Evolutionary conservation across 2,888 invertebrate species (phyloP).

Genomic region (Dryobota labecula): DNA sequence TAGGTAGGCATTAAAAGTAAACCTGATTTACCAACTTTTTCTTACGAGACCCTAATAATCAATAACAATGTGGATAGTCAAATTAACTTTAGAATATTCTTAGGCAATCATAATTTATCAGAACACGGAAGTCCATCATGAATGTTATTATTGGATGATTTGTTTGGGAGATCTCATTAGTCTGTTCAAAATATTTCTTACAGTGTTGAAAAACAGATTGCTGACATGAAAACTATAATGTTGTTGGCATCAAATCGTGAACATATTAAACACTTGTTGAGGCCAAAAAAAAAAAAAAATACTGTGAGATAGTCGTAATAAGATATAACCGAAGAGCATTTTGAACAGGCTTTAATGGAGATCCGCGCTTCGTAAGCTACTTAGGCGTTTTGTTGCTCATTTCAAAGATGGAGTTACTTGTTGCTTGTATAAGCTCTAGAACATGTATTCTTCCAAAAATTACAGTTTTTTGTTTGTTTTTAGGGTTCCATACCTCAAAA

Average conservation of each 20-base stretch:
- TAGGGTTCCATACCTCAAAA: too few species aligned
- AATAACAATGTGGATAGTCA: background rate
- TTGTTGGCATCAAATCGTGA: background rate
- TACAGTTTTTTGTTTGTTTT: too few species aligned
- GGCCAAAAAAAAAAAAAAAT: background rate
- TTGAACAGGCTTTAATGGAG: background rate
- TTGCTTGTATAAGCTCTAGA: background rate
- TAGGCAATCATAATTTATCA: background rate
- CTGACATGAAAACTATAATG: background rate
- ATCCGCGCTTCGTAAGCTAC: background rate
- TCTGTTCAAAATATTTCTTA: background rate
- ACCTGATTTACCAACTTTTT: background rate
- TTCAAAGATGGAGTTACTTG: slow-evolving; percentile 16
- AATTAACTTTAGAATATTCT: background rate
- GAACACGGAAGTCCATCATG: background rate
- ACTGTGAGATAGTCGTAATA: background rate
- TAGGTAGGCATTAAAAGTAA: too few species aligned
- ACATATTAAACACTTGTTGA: background rate
- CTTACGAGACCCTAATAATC: background rate
- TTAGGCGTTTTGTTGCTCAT: background rate
- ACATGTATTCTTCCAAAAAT: background rate
- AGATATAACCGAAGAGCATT: background rate
- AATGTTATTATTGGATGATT: background rate
- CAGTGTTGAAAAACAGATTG: slow-evolving; percentile 2
- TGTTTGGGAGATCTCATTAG: background rate